These are phyloP conservation scores for Acleris sparsana DNA, from an alignment of 2,888 invertebrate species.

Conservation along the genomic window DNA sequence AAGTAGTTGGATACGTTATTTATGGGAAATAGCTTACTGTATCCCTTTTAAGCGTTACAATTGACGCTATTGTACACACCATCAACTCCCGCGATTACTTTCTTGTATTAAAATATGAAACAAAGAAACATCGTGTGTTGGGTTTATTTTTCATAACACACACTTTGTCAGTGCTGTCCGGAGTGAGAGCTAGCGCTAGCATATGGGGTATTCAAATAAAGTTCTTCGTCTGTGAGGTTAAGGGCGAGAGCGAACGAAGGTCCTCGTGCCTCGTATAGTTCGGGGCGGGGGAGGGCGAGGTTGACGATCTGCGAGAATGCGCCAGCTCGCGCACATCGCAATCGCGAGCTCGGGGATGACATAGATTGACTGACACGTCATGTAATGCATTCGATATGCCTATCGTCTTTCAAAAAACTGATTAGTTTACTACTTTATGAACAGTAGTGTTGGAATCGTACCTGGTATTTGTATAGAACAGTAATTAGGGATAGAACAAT, in stretches of 20 bases:
- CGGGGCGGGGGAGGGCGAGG: constrained; percentile 55
- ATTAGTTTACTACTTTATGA: no score
- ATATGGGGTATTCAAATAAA: constrained; percentile 4
- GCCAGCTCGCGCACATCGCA: constrained; percentile 58
- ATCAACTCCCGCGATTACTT: constrained; percentile 14
- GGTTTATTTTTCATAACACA: constrained; percentile 54
- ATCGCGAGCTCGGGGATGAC: constrained; percentile 53
- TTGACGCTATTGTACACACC: neutral
- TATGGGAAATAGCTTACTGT: constrained; percentile 1
- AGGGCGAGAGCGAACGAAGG: constrained; percentile 44
- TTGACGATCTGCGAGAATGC: constrained; percentile 78
- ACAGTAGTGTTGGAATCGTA: no score
- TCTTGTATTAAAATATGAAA: constrained; percentile 15
- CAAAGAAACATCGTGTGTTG: constrained; percentile 39
- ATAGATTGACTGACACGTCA: constrained; percentile 67
- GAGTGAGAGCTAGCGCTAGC: constrained; percentile 1
- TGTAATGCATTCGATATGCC: constrained; percentile 53
- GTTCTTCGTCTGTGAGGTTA: constrained; percentile 37
- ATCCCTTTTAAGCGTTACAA: neutral
- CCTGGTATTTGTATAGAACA: no score
- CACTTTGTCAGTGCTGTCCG: constrained; percentile 39
- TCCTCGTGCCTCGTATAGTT: constrained; percentile 16
- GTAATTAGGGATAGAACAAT: no score
- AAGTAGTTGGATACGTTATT: constrained; percentile 6
- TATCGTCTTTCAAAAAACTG: no score